Evolutionary conservation across 2,113 vertebrate species (phyloP).

Genomic region (Psittacula cyanocephala): DNA sequence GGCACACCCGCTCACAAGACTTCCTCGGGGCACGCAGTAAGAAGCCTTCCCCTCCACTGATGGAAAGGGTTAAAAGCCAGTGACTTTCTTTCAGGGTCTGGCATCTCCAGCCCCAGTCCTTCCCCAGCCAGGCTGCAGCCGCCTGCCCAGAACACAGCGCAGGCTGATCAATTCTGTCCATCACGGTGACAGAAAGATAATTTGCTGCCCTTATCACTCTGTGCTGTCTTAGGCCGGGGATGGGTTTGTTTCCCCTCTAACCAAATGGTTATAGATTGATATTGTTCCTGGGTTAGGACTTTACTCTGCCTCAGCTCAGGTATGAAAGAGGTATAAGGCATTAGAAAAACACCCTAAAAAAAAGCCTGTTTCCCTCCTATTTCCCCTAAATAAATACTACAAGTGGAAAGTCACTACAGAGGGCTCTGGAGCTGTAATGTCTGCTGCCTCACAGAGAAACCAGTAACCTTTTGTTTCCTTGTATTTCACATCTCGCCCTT

Average conservation of each 20-base stretch:
- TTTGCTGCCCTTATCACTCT: conserved; percentile 29
- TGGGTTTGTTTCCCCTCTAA: conserved; percentile 9
- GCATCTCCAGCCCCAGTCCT: not conserved
- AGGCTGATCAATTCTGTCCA: conserved; percentile 10
- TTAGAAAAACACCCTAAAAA: not conserved
- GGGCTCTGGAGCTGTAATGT: not conserved
- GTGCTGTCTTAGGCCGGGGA: not conserved
- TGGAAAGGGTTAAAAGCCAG: not conserved
- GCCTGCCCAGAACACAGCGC: not conserved
- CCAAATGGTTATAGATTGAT: conserved; percentile 9
- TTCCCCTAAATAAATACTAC: not conserved
- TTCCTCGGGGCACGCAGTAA: not conserved
- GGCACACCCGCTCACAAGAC: not conserved
- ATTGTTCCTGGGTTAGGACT: not conserved
- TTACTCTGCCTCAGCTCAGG: not conserved
- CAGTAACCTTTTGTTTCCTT: not conserved
- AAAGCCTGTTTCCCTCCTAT: not conserved
- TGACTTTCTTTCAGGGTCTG: not conserved
- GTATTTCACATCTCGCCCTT: not conserved
- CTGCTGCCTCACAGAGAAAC: not conserved
- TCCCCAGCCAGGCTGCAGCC: not conserved
- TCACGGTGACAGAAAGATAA: not conserved
- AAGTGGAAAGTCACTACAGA: not conserved
- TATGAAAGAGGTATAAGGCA: not conserved
- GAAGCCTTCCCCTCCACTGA: not conserved